Evolutionary conservation across 2,113 vertebrate species (phyloP).

Genomic region (Crotalus helleri): DNA sequence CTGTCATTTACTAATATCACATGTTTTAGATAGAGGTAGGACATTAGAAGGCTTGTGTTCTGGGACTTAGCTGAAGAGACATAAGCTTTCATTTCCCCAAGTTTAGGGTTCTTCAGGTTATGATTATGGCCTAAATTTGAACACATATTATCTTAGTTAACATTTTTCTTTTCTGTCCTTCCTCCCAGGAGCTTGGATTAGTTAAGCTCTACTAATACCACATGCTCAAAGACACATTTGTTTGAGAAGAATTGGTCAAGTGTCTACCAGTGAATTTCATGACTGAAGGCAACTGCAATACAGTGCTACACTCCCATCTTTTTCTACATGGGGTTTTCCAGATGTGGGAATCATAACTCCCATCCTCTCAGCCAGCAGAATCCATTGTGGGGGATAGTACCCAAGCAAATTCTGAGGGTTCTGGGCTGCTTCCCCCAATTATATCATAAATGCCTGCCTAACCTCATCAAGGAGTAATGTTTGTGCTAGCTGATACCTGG

Average conservation of each 20-base stretch:
- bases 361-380: not conserved
- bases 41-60: not conserved
- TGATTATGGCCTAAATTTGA: not conserved
- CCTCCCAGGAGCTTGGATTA: not conserved
- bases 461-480: not conserved
- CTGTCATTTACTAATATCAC: not conserved
- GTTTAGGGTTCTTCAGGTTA: not conserved
- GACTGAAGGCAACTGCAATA: not conserved
- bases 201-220: not conserved
- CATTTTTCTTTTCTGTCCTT: not conserved
- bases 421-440: not conserved
- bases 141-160: not conserved
- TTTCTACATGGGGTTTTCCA: not conserved
- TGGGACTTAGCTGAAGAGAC: not conserved
- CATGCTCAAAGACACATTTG: not conserved
- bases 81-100: not conserved
- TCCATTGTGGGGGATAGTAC: not conserved
- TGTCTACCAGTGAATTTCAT: not conserved
- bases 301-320: not conserved
- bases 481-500: not conserved
- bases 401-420: not conserved
- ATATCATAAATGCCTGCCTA: not conserved
- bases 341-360: not conserved
- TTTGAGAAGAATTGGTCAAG: not conserved
- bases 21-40: not conserved